Base-by-base conservation (phyloP, 2,888 invertebrate species). In the Idaea aversata region DNA sequence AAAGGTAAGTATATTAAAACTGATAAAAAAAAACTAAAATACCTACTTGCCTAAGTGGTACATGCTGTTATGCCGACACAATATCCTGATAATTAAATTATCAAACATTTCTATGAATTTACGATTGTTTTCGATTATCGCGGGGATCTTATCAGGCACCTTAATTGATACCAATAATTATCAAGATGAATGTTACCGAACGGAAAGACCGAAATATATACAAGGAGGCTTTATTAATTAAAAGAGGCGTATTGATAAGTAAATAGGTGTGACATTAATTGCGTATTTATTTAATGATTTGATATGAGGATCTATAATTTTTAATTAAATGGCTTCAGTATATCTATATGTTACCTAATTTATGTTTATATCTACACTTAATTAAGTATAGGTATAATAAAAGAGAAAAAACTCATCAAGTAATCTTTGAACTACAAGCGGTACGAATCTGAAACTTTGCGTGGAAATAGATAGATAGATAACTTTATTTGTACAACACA, bases 191-290 rank as follows among this genome's bases (percentile, higher is more conserved):
- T 47, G 47, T 47, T 47, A 36, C 36, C 47, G 47, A 10, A 47
- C 47, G 6, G 47, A 47, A 47, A 47, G 47, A 47, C 47, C 47
- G 10, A 47, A 47, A 47, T 47, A 47, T 47, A 10, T 47, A 47
- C 47, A 47, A 47, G 47, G 47, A 47, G 47, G 47, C 47, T 13
- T 47, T 47, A 47, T 47, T 47, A 47, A 47, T 47, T 47, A 47
- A 47, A 47, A 47, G 47, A 47, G 47, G 47, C 47, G 47, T 47
- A 47, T 47, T 47, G 47, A 47, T 47, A 47, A 47, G 47, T 47
- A 13, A 10, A 47, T 47, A 47, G 47, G 47, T 47, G 47, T 47
- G 47, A 47, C 47, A 10, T 47, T 47, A 47, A 47, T 47, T 47
- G 47, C 47, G 47, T 47, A 47, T 47, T 13, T 47, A 47, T 47